Base-by-base conservation (phyloP, 2,797 vertebrate species). In the Antennarius maculatus region DNA sequence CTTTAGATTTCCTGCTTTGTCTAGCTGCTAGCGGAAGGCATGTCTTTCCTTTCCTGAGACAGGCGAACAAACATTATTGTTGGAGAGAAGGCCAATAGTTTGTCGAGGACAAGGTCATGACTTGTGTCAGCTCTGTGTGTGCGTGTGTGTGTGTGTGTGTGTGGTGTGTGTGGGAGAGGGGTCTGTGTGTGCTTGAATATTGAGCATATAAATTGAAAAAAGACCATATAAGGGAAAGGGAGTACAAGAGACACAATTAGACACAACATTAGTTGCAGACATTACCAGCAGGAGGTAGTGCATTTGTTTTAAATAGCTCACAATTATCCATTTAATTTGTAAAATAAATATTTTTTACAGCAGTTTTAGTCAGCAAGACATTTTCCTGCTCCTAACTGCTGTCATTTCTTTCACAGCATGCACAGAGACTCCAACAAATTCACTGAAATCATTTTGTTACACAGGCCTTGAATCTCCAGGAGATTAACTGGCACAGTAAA, bases 61-160 rank as follows among this genome's bases (percentile, higher is more conserved):
- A 86, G 89, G 83, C 63, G 46, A 80, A 76, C 86, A 92, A 93
- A 93, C 88, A 91, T 91, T 92, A 88, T 92, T 89, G 78, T 91
- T 92, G 91, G 90, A 90, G 79, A 76, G 68, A 54, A 48, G 43
- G 77, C 69, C 82, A 83, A 56, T 59, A 74, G 75, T 77, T 74
- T 75, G 79, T 74, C 71, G 68, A 68, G 72, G 74, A 77, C 77
- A 63, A 80, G 75, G 76, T 80, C 57, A 11, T 76, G 79, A 88
- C 80, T 81, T 81, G 52, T 84, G 74, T 84, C 74, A 66, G 61
- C 54, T 55, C 65, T 67, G 62, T 12, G 3, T 61, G 43, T 71
- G 59, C 53, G 56, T 62, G 54, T 54, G 48, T 61, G 57, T 68
- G 52, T 64, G 27, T 61, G 66, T 55, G 46, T 54, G 59, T 8